phyloP scores from a whole-genome alignment of 2,888 invertebrate genomes.

The Anthophora plumipes region DNA sequence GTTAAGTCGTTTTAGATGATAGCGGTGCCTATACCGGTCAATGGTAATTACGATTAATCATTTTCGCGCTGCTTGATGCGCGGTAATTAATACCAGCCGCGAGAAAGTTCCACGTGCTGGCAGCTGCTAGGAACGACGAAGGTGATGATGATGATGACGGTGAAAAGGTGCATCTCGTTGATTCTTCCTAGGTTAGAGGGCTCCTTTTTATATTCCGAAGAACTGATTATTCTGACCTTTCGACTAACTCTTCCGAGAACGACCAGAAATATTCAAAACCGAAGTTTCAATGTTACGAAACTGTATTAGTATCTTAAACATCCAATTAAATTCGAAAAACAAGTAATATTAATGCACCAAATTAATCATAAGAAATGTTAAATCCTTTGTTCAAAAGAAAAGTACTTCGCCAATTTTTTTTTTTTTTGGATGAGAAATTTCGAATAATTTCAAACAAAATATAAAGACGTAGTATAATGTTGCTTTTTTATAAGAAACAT shows the following conservation, averaged over 20 bases:
- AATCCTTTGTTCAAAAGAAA: background rate
- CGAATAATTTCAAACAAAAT: background rate
- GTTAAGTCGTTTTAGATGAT: slow-evolving; percentile 32
- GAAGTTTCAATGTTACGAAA: background rate
- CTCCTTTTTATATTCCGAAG: background rate
- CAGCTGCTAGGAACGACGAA: background rate
- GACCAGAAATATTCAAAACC: background rate
- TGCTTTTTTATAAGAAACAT: background rate
- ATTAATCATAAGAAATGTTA: background rate
- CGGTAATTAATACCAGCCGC: slow-evolving; percentile 28
- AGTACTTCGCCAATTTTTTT: background rate
- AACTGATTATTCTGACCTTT: background rate
- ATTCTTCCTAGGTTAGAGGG: background rate
- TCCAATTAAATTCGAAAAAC: background rate
- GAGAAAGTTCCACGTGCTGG: background rate
- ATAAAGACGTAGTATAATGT: background rate
- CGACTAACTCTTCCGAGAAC: background rate
- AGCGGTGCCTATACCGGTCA: background rate
- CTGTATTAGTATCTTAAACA: background rate
- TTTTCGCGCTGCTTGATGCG: slow-evolving; percentile 24
- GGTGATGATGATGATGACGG: slow-evolving; percentile 2
- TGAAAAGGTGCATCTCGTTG: background rate
- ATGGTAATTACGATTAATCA: slow-evolving; percentile 40
- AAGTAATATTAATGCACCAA: background rate
- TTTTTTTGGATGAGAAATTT: background rate